Conservation (phyloP, 2,113 vertebrate genomes). For the Nerophis ophidion region DNA sequence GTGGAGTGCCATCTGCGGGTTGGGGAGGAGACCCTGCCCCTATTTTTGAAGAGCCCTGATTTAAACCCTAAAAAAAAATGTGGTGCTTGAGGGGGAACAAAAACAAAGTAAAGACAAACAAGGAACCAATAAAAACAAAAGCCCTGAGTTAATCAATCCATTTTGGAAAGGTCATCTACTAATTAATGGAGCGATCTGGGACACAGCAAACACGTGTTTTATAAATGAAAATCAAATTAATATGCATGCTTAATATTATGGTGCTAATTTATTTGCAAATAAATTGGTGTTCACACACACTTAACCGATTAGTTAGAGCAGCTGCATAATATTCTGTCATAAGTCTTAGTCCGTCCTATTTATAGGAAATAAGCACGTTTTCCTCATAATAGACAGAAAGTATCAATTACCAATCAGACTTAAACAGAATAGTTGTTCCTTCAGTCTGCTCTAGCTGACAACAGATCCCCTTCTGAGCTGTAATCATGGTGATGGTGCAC, state of each 20-base stretch:
- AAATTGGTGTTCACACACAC: background rate
- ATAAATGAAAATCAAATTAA: background rate
- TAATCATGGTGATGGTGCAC: constrained; percentile 30
- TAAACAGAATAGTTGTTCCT: background rate
- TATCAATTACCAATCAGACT: constrained; percentile 17
- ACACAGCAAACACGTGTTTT: constrained; percentile 3
- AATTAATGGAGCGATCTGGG: constrained; percentile 6
- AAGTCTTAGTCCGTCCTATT: constrained; percentile 15
- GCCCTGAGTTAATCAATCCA: background rate
- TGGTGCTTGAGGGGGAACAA: constrained; percentile 7
- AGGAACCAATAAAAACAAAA: background rate
- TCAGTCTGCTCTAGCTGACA: constrained; percentile 37
- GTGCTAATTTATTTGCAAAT: background rate
- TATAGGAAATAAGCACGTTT: constrained; percentile 41
- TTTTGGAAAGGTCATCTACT: constrained; percentile 8
- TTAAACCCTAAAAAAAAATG: background rate
- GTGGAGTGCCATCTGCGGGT: no score
- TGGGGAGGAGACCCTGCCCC: no score
- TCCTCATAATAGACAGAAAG: constrained; percentile 25
- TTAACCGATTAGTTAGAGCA: background rate
- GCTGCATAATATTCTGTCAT: no score
- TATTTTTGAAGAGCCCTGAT: no score
- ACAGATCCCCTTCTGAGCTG: constrained; percentile 42
- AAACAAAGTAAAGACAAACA: background rate
- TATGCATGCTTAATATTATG: background rate